These are phyloP conservation scores for Pitangus sulphuratus DNA, from an alignment of 2,797 vertebrate genomes.

Conservation along the genomic window DNA sequence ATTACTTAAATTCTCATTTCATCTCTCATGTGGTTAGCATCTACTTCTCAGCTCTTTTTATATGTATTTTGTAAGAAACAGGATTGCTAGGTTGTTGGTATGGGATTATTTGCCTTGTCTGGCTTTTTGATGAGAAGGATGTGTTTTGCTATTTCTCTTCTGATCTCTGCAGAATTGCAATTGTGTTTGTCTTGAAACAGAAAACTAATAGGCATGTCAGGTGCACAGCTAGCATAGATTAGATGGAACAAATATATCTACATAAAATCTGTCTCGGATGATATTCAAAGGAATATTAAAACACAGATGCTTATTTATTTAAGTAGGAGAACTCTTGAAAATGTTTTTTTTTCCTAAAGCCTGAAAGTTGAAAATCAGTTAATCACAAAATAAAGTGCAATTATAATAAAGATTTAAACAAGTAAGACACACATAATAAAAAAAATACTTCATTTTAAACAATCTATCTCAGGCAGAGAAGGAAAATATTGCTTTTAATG, in stretches of 20 bases:
- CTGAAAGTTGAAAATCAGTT: neutral
- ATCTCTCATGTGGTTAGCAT: neutral
- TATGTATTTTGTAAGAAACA: neutral
- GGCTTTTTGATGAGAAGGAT: neutral
- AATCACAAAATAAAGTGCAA: slow-evolving; percentile 39
- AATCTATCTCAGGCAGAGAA: slow-evolving; percentile 41
- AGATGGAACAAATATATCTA: neutral
- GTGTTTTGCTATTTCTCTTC: neutral
- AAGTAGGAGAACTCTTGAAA: neutral
- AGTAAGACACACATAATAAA: neutral
- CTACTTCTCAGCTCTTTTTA: neutral
- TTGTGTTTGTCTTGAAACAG: slow-evolving; percentile 4
- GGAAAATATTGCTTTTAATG: slow-evolving; percentile 48
- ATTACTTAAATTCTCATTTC: neutral
- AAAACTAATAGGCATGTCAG: neutral
- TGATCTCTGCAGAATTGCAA: neutral
- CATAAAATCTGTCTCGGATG: neutral
- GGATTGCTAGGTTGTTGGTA: neutral
- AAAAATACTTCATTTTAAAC: slow-evolving; percentile 11
- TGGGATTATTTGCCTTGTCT: neutral
- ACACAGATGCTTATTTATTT: slow-evolving; percentile 11
- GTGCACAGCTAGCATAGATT: neutral
- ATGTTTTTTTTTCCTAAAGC: slow-evolving; percentile 16
- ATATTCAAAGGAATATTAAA: slow-evolving; percentile 27
- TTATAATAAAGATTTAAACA: slow-evolving; percentile 34